Percentiles rank a stretch among this genome's conserved stretches.
These are phyloP conservation scores for Drosophila ficusphila DNA, from an alignment of 1,140 invertebrate genomes.

Conservation along the genomic window DNA sequence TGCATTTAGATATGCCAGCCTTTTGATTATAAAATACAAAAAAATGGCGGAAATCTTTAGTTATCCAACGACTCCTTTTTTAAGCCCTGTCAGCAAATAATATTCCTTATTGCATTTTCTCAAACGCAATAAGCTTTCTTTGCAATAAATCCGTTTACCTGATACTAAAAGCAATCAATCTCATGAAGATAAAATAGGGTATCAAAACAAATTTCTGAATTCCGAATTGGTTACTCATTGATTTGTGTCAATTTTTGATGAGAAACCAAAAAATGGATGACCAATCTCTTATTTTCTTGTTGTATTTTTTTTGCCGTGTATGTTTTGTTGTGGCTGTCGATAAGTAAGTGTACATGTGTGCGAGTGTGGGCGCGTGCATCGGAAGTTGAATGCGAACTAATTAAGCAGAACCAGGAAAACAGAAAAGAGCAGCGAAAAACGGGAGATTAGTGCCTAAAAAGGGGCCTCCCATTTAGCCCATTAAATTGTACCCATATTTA, in stretches of 20 bases:
- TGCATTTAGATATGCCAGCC: too few species aligned
- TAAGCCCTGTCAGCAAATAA: too few species aligned
- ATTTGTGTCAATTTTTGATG: neutral
- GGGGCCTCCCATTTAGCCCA: slow-evolving; percentile 21
- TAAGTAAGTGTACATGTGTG: slow-evolving; percentile 18
- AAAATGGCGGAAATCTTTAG: too few species aligned
- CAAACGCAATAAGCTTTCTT: too few species aligned
- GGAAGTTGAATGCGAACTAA: slow-evolving; percentile 68
- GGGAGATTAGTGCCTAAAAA: slow-evolving; percentile 20
- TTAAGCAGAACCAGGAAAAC: slow-evolving; percentile 55
- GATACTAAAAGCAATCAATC: too few species aligned
- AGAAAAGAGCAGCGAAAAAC: slow-evolving; percentile 4
- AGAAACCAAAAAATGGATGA: neutral
- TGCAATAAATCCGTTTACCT: too few species aligned
- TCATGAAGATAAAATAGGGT: too few species aligned
- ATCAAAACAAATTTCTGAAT: neutral
- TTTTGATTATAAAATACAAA: too few species aligned
- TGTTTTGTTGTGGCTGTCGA: slow-evolving; percentile 56
- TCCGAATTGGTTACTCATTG: neutral
- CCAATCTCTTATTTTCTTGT: neutral
- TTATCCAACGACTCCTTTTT: too few species aligned
- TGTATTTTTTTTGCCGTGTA: slow-evolving; percentile 1
- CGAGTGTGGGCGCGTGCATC: slow-evolving; percentile 44
- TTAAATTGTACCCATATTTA: slow-evolving; percentile 6
- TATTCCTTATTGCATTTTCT: too few species aligned